Percentiles rank a stretch among this genome's conserved stretches.
These are phyloP conservation scores for Anoura caudifer DNA, from an alignment of 2,113 vertebrate species.

Conservation along the genomic window DNA sequence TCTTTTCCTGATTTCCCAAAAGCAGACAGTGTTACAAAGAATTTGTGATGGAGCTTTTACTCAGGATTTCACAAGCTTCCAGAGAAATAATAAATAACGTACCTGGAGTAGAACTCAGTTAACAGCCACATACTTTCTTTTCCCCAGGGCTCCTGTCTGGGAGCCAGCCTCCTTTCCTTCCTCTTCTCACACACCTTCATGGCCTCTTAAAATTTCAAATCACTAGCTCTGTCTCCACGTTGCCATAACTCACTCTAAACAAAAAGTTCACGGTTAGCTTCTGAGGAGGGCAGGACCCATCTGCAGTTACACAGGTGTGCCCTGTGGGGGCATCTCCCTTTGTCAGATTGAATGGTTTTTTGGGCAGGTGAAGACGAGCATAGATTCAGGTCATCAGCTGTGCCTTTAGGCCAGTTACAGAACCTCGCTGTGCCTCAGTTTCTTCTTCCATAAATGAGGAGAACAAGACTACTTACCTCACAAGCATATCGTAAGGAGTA, in stretches of 20 bases:
- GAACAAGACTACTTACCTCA: not conserved
- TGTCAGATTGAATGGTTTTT: not conserved
- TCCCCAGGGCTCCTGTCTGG: not conserved
- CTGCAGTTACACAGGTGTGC: not conserved
- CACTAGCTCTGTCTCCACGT: not conserved
- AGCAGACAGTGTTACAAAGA: not conserved
- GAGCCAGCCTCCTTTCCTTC: not conserved
- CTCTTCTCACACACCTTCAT: not conserved
- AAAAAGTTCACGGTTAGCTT: no score
- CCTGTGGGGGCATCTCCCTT: not conserved
- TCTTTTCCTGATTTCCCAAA: not conserved
- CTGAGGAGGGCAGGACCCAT: not conserved
- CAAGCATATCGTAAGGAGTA: not conserved
- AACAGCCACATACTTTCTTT: not conserved
- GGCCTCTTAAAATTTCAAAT: not conserved
- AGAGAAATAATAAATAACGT: not conserved
- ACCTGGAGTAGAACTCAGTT: not conserved
- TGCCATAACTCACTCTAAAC: not conserved
- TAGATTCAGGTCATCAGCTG: not conserved
- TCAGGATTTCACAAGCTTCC: not conserved
- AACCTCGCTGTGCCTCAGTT: not conserved
- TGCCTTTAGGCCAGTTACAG: not conserved
- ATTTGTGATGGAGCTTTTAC: not conserved
- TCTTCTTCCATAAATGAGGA: not conserved
- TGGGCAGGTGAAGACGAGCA: accelerated